These are phyloP conservation scores for Drosophila arizonae DNA, from an alignment of 1,140 invertebrate species.

Conservation along the genomic window DNA sequence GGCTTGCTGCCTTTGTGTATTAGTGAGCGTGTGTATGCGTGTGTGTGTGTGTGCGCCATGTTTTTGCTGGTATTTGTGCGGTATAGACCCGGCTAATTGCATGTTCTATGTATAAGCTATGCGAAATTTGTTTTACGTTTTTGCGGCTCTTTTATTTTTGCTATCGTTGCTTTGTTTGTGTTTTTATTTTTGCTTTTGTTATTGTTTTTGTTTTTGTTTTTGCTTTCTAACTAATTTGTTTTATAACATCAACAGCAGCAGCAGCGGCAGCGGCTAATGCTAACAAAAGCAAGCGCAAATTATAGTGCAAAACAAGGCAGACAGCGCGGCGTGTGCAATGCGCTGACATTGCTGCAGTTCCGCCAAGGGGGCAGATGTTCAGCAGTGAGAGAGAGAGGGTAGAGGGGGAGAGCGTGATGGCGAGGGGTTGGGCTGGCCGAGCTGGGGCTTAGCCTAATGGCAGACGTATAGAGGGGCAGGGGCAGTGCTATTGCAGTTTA, in stretches of 20 bases:
- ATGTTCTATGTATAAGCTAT: conserved; percentile 61
- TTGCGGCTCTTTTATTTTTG: conserved; percentile 27
- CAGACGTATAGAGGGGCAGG: conserved; percentile 17
- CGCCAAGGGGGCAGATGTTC: neutral
- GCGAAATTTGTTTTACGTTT: conserved; percentile 53
- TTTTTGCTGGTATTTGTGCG: conserved; percentile 20
- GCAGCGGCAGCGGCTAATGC: conserved; percentile 42
- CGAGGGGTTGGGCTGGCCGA: neutral
- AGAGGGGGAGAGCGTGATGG: neutral
- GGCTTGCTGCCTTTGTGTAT: conserved; percentile 16
- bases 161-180: conserved; percentile 21
- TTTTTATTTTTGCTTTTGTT: conserved; percentile 42
- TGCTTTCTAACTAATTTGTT: conserved; percentile 74
- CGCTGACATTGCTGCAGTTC: conserved; percentile 10
- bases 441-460: conserved; percentile 36
- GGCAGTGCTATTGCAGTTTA: conserved; percentile 59
- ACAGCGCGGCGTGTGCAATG: conserved; percentile 72
- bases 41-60: too few relatives aligned
- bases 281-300: conserved; percentile 64
- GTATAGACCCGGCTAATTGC: conserved; percentile 71
- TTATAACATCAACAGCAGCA: conserved; percentile 69
- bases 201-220: conserved; percentile 52
- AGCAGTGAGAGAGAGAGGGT: neutral
- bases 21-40: too few relatives aligned
- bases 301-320: conserved; percentile 71